A percentile compares a stretch with the other conserved stretches of the same genome.
phyloP scores from a whole-genome alignment of 2,113 vertebrate species.

The Cyanistes caeruleus region DNA sequence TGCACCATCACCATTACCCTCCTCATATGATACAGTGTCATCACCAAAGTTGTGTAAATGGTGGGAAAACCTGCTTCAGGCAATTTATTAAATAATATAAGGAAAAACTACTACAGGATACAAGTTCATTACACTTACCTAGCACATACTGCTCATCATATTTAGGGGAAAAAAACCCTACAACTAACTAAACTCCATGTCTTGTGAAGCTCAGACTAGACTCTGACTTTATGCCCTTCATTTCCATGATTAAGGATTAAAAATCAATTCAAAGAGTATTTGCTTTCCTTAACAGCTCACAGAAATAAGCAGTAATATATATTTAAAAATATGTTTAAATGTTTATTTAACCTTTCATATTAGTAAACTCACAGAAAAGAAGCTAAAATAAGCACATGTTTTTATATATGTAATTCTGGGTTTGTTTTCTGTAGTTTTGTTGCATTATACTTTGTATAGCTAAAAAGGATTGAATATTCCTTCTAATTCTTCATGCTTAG shows the following conservation, averaged over 20 bases:
- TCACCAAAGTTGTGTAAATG: background rate
- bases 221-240: background rate
- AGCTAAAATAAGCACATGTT: background rate
- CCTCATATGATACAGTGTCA: background rate
- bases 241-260: background rate
- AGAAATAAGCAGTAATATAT: background rate
- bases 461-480: background rate
- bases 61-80: background rate
- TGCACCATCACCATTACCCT: background rate
- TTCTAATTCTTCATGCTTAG: background rate
- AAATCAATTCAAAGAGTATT: background rate
- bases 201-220: background rate
- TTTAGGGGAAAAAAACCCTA: rapidly evolving
- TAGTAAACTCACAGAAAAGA: background rate
- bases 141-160: background rate
- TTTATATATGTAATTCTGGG: background rate
- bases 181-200: rapidly evolving
- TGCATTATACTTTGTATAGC: background rate
- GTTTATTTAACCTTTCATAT: background rate
- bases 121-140: background rate
- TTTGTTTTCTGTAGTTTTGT: background rate
- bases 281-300: background rate
- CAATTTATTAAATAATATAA: background rate
- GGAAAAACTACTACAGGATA: background rate
- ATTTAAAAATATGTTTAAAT: background rate